A percentile compares a stretch with the other conserved stretches of the same genome.
Evolutionary conservation across 2,797 vertebrate species (phyloP).

Genomic region (Peromyscus eremicus): DNA sequence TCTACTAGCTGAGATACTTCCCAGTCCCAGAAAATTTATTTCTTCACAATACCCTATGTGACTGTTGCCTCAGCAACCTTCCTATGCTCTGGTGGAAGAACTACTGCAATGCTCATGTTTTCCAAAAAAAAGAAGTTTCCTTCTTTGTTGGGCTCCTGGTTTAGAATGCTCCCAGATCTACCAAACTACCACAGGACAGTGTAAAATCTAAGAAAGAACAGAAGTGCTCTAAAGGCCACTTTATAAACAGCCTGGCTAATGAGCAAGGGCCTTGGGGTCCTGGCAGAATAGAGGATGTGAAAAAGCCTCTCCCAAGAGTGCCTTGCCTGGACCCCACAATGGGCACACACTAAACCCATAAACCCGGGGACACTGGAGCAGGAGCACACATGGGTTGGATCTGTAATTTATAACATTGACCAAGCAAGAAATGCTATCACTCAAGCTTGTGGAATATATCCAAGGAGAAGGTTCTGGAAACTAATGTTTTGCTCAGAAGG

Average conservation of each 20-base stretch:
- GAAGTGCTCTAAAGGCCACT: not conserved
- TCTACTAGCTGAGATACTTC: not conserved
- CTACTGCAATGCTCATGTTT: fast-evolving
- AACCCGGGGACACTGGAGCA: not conserved
- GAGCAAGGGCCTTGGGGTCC: not conserved
- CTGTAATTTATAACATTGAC: constrained; percentile 75
- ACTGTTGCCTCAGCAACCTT: not conserved
- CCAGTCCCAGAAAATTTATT: not conserved
- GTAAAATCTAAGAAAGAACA: not conserved
- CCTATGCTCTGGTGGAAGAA: not conserved
- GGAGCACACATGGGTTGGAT: not conserved
- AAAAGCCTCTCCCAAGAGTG: not conserved
- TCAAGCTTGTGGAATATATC: constrained; percentile 77
- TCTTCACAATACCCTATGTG: not conserved
- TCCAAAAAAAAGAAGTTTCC: not conserved
- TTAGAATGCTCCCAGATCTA: not conserved
- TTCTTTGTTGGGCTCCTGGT: not conserved
- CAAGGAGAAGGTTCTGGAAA: constrained; percentile 75
- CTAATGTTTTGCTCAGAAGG: constrained; percentile 81
- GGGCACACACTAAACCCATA: not conserved
- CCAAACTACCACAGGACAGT: not conserved
- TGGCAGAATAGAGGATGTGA: constrained; percentile 1
- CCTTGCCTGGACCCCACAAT: not conserved
- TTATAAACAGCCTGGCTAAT: constrained; percentile 48
- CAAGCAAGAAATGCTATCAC: constrained; percentile 77